These are phyloP conservation scores for Oreochromis niloticus DNA, from an alignment of 2,113 vertebrate species.

Conservation along the genomic window DNA sequence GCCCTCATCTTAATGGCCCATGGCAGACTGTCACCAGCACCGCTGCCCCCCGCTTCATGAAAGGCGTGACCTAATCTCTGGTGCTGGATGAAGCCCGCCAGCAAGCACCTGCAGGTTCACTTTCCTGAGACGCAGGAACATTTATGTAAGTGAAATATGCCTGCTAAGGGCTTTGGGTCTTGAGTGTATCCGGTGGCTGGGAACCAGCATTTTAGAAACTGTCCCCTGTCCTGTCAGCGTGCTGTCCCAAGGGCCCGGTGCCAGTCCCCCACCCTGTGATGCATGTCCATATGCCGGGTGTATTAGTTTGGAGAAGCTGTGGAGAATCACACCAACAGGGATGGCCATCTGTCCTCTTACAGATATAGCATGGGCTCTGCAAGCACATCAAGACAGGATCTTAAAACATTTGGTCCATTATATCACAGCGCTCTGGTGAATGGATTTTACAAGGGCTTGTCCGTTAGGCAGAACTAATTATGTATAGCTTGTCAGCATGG, in stretches of 20 bases:
- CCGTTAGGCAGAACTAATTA: conserved; percentile 13
- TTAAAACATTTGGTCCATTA: conserved; percentile 41
- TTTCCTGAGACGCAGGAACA: conserved; percentile 17
- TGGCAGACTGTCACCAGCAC: conserved; percentile 5
- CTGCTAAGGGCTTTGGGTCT: conserved; percentile 28
- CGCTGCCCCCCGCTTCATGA: neutral
- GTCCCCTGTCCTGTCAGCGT: conserved; percentile 43
- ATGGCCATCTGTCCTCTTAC: conserved; percentile 67
- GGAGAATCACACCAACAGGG: conserved; percentile 58
- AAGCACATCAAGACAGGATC: conserved; percentile 13
- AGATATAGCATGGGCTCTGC: conserved; percentile 46
- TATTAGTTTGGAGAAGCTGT: conserved; percentile 54
- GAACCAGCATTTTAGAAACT: conserved; percentile 3
- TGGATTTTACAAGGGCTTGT: neutral
- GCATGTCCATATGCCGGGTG: conserved; percentile 62
- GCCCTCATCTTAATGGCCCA: neutral
- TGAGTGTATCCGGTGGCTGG: conserved; percentile 8
- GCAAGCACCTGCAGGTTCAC: neutral
- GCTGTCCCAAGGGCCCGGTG: conserved; percentile 42
- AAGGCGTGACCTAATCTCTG: conserved; percentile 16
- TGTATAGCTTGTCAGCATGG: conserved; percentile 4
- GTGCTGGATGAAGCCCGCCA: neutral
- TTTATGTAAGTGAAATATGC: conserved; percentile 42
- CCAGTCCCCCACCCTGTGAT: conserved; percentile 54
- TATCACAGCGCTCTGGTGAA: conserved; percentile 4